A percentile compares a stretch with the other conserved stretches of the same genome.
Evolutionary conservation across 2,888 invertebrate genomes (phyloP).

Genomic region (Dolomedes plantarius): DNA sequence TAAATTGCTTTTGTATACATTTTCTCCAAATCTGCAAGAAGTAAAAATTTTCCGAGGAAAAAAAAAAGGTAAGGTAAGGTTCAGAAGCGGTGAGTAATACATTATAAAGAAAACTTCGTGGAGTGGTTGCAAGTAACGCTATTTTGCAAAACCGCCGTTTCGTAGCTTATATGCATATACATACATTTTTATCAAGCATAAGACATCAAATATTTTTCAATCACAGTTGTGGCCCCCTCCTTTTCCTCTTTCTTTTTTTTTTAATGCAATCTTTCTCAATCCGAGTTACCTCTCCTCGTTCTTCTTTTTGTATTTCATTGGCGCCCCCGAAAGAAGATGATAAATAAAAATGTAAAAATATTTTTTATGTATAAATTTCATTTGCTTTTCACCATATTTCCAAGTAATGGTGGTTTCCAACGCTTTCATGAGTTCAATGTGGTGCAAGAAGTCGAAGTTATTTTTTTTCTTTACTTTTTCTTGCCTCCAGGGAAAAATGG

Average conservation of each 20-base stretch:
- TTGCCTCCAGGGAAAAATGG: not conserved
- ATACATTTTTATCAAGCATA: slow-evolving; percentile 32
- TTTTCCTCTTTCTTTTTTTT: not conserved
- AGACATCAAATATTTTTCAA: slow-evolving; percentile 52
- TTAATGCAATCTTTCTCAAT: not conserved
- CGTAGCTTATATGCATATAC: not conserved
- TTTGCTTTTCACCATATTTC: not conserved
- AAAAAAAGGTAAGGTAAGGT: not conserved
- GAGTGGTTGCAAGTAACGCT: not conserved
- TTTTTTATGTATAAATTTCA: slow-evolving; percentile 1
- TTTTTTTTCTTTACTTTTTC: not conserved
- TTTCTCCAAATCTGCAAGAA: slow-evolving; percentile 14
- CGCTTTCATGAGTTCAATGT: not conserved
- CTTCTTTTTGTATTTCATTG: not conserved
- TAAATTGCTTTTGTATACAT: slow-evolving; percentile 58
- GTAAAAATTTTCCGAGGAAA: not conserved
- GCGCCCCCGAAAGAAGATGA: not conserved
- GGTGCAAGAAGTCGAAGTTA: not conserved
- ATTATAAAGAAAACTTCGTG: not conserved
- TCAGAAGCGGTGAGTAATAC: not conserved
- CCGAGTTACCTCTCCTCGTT: not conserved
- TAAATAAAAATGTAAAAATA: not conserved
- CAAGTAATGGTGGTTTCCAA: not conserved
- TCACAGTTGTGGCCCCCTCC: slow-evolving; percentile 2
- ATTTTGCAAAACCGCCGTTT: not conserved